These are phyloP conservation scores for Drosophila setifemur DNA, from an alignment of 1,140 invertebrate genomes.

Conservation along the genomic window DNA sequence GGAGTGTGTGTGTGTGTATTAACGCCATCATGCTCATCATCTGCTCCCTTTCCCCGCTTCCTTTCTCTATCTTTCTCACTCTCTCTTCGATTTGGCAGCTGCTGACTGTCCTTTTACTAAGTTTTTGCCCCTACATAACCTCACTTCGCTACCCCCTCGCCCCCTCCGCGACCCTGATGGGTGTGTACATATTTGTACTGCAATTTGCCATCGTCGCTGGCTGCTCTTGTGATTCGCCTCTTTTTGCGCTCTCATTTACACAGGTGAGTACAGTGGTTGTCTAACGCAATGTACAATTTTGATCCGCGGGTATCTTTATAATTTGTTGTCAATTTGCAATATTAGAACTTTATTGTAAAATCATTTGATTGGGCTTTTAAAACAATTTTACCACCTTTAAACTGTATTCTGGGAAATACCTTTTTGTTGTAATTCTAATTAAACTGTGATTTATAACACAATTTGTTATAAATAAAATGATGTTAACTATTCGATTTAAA, in stretches of 20 bases:
- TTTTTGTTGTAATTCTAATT: too few species aligned
- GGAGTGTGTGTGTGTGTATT: conserved; percentile 33
- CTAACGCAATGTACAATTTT: not conserved
- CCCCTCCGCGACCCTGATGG: not conserved
- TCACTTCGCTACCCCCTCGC: not conserved
- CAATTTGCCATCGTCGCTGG: conserved; percentile 73
- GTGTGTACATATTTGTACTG: conserved; percentile 78
- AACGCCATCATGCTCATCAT: conserved; percentile 63
- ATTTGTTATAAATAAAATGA: too few species aligned
- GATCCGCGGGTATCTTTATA: too few species aligned
- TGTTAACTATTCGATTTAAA: too few species aligned
- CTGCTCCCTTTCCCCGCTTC: not conserved
- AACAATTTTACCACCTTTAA: too few species aligned
- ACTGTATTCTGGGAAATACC: too few species aligned
- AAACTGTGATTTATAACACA: too few species aligned
- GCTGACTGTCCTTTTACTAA: conserved; percentile 78
- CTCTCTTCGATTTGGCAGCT: conserved; percentile 16
- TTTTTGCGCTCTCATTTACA: conserved; percentile 78
- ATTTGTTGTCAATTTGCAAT: too few species aligned
- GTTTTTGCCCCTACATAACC: conserved; percentile 54
- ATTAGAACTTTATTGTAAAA: too few species aligned
- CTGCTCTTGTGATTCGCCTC: conserved; percentile 78
- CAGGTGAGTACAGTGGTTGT: conserved; percentile 61
- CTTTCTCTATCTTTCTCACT: not conserved
- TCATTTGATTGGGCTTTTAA: too few species aligned